These are phyloP conservation scores for Eidolon dupreanum DNA, from an alignment of 2,797 vertebrate genomes.

Conservation along the genomic window DNA sequence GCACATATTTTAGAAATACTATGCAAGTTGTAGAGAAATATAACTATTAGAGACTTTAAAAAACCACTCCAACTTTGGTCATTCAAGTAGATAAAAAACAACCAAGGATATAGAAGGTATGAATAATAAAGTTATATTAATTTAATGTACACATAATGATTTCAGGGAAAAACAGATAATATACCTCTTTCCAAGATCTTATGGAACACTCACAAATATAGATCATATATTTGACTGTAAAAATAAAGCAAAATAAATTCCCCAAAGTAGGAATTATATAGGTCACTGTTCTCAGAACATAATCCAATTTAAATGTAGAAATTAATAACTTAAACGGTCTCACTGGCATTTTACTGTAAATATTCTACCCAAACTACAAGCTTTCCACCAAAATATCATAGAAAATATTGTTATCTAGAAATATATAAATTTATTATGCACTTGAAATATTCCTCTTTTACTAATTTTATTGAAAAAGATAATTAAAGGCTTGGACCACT, in stretches of 20 bases:
- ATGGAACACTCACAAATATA: background rate
- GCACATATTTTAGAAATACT: background rate
- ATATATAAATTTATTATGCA: background rate
- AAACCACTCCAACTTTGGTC: background rate
- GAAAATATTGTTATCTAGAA: background rate
- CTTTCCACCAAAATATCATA: background rate
- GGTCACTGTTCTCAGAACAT: background rate
- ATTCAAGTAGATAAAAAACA: background rate
- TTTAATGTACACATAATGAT: background rate
- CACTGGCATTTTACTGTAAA: background rate
- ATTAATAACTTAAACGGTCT: background rate
- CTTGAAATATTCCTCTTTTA: background rate
- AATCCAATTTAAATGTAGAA: conserved; percentile 9
- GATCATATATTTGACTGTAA: background rate
- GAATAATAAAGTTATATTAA: background rate
- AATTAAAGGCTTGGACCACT: background rate
- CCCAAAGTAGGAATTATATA: background rate
- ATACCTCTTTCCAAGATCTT: conserved; percentile 2
- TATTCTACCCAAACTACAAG: background rate
- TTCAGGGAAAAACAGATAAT: background rate
- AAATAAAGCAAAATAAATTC: conserved; percentile 37
- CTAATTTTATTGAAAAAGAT: conserved; percentile 18
- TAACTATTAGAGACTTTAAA: background rate
- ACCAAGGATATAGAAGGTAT: background rate
- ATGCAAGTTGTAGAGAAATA: background rate